Conservation (phyloP, 1,140 invertebrate genomes). For the Paraescarpia echinospica region DNA sequence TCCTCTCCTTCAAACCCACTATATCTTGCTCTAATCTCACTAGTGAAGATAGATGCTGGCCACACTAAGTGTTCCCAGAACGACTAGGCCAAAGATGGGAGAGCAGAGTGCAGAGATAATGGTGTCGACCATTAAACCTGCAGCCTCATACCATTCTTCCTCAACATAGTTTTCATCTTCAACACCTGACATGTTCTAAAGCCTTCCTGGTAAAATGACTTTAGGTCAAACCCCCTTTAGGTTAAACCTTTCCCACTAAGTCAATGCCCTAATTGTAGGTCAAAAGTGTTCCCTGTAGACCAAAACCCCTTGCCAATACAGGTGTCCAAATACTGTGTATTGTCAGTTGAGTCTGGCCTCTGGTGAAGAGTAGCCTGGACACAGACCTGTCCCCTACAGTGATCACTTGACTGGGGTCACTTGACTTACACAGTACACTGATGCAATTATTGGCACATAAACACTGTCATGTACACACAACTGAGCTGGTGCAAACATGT, state of each 20-base stretch:
- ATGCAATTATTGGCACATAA: neutral
- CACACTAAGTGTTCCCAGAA: neutral
- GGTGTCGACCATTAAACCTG: neutral
- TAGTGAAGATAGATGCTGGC: neutral
- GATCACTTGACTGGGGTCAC: no score
- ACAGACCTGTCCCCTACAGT: no score
- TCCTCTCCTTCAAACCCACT: neutral
- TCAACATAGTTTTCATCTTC: neutral
- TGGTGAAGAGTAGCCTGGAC: no score
- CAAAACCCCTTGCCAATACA: no score
- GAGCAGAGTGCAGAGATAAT: neutral
- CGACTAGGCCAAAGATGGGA: neutral
- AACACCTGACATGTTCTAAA: neutral
- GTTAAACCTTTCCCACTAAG: no score
- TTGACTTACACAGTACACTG: neutral
- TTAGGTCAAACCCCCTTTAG: no score
- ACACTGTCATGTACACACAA: neutral
- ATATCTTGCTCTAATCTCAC: neutral
- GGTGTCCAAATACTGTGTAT: no score
- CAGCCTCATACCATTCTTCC: no score
- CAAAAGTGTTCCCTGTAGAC: no score
- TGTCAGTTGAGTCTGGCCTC: no score
- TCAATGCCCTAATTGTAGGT: no score
- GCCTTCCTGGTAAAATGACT: neutral
- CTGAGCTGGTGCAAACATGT: neutral